Base-by-base conservation (phyloP, 2,888 invertebrate genomes). In the Agrilus biguttatus region DNA sequence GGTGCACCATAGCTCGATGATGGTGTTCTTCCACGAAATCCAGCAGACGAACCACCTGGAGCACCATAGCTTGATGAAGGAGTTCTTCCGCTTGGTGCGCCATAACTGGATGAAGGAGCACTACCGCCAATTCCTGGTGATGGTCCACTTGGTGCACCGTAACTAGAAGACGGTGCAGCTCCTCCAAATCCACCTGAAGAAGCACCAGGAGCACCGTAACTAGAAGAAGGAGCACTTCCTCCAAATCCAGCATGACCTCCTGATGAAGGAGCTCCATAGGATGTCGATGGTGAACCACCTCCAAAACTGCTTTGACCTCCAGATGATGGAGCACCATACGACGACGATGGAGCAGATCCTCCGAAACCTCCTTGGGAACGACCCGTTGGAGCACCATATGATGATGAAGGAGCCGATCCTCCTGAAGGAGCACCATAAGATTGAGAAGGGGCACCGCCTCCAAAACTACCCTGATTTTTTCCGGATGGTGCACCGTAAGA, bases 311-410 rank as follows among this genome's bases (percentile, higher is more conserved):
- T 36, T 32, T 46, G 35, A n/a, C 37, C 37, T 28, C 40, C 17
- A 4, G 39, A 32, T 21, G 48, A 45, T 13, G 51, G 52, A 3
- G 51, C 51, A 13, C 51, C 49, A 41, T 51, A 51, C 39, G 46
- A 47, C 8, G 46, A 36, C 3, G 51, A 47, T 13, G 52, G 50
- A 23, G 41, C 49, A 0, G 43, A 49, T 39, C 28, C 28, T 2
- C 10, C 28, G 10, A 28, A 28, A 10, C 28, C 28, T 28, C n/a
- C 42, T 23, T 21, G 57, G 53, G 10, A 61, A 56, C 2, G 23
- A 2, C 6, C 10, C 3, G 58, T 60, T 0, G 62, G 59, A 42
- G 55, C 55, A 8, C 62, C 60, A 39, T 60, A 61, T 8, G 44
- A 48, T 14, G 41, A 40, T 36, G 47, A 45, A 21, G 45, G 47